Base-by-base conservation (phyloP, 1,140 invertebrate genomes). In the Bombus confusus region DNA sequence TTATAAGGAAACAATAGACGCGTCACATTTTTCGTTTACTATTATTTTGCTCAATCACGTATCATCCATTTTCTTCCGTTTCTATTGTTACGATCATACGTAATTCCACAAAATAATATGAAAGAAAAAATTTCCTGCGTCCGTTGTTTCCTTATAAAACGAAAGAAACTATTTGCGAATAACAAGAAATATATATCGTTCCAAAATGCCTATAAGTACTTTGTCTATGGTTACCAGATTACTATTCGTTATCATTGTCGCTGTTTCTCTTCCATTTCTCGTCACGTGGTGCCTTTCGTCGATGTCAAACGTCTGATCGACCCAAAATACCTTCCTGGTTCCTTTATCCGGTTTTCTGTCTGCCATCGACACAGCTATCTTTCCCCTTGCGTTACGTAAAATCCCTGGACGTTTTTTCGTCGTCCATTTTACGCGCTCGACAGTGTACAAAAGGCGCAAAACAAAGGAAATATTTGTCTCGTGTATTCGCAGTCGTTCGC, bases 401-500 rank as follows among this genome's bases (percentile, higher is more conserved):
- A 79, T 47, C 75, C 9, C 15, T 34, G 15, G 37, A 6, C 8
- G 8, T 25, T 31, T n/a, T 80, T 59, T 41, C 9, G 10, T 25
- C 15, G 41, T 34, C 12, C 39, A 28, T 79, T 79, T n/a, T 31
- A 3, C 76, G 28, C 34, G 13, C 28, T 57, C 34, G 3, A 37
- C 13, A 28, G 1, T 52, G 25, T 10, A 80, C 64, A 47, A 47
- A 69, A 37, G 47, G 5, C 47, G 34, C 15, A 13, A 25, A 37
- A 71, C 78, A 71, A 71, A 57, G 9, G 43, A 59, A 59, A 80
- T 72, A 28, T 72, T 72, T 72, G 79, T 47, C 34, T 12, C 25
- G 34, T 25, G 47, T 28, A 57, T 47, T n/a, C 6, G 13, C 41
- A 31, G 59, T 28, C 15, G 57, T 62, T 3, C 41, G 25, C 37